Base-by-base conservation (phyloP, 2,797 vertebrate genomes). In the Scomberomorus guttatus region DNA sequence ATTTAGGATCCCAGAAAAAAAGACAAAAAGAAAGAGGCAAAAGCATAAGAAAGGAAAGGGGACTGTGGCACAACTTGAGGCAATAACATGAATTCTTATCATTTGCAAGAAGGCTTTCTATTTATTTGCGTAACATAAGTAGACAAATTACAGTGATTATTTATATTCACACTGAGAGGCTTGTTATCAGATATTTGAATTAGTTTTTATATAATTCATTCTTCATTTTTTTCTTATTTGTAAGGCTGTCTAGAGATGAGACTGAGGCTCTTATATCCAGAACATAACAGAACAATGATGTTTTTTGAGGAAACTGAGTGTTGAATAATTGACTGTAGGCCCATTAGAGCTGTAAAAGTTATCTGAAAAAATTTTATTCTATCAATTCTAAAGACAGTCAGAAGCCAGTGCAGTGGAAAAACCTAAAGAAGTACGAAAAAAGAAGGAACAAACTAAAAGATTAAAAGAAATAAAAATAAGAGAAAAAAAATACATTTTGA, bases 1-100 rank as follows among this genome's bases (percentile, higher is more conserved):
- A 62, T 62, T 29, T 59, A 51, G 39, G 25, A 52, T 60, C 14
- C 32, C 27, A 54, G 22, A 72, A 37, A 54, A 24, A 64, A 60
- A 69, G 11, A 20, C 44, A 34, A 1, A 55, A 11, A 67, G 7
- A 42, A 62, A 48, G 22, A 25, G 17, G 5, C 8, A 54, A n/a
- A 61, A 39, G 25, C 37, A 6, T 18, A 44, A 62, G 7, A 34
- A 22, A 27, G 24, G n/a, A 4, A 51, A 37, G 15, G 54, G 12
- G 62, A 22, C 34, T 12, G 59, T 22, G n/a, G 5, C 37, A 50
- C 32, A 66, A 59, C 20, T 32, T 52, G 2, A 6, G 54, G 15
- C 56, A 59, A 39, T 39, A 18, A 59, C 25, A 58, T 0, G 5
- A 9, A 34, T 37, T 48, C 22, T 50, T 24, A 22, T 13, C 10